Evolutionary conservation across 2,113 vertebrate genomes (phyloP).

Genomic region (Melierax canorus): DNA sequence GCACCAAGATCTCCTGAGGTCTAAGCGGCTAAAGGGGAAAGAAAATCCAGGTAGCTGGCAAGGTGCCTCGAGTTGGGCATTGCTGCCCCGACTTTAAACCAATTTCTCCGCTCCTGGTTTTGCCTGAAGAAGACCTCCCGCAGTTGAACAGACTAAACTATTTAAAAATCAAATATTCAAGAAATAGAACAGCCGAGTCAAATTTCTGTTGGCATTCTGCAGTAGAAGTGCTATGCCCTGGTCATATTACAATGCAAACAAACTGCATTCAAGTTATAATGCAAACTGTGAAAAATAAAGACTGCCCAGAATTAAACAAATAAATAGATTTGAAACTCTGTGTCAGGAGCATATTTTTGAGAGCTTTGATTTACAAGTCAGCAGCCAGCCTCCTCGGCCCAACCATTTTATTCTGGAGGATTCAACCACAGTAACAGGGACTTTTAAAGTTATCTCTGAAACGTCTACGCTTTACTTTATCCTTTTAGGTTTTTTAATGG

Average conservation of each 20-base stretch:
- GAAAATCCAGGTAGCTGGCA: background rate
- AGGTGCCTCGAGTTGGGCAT: background rate
- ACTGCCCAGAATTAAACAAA: background rate
- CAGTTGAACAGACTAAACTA: background rate
- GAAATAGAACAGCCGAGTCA: background rate
- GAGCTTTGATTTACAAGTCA: fast-evolving
- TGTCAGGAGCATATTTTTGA: background rate
- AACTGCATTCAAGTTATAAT: background rate
- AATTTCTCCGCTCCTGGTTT: background rate
- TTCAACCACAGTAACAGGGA: background rate
- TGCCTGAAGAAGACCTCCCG: background rate
- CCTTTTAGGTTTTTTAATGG: background rate
- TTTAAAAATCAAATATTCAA: background rate
- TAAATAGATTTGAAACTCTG: background rate
- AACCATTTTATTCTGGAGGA: background rate
- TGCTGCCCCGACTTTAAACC: background rate
- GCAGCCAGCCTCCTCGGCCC: background rate
- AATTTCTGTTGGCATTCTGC: background rate
- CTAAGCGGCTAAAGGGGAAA: background rate
- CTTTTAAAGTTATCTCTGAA: background rate
- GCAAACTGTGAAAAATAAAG: background rate
- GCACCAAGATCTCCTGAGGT: background rate
- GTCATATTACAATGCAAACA: background rate
- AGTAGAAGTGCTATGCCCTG: background rate
- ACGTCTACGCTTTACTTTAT: background rate